Conservation (phyloP, 2,113 vertebrate genomes). For the Hippolais icterina region DNA sequence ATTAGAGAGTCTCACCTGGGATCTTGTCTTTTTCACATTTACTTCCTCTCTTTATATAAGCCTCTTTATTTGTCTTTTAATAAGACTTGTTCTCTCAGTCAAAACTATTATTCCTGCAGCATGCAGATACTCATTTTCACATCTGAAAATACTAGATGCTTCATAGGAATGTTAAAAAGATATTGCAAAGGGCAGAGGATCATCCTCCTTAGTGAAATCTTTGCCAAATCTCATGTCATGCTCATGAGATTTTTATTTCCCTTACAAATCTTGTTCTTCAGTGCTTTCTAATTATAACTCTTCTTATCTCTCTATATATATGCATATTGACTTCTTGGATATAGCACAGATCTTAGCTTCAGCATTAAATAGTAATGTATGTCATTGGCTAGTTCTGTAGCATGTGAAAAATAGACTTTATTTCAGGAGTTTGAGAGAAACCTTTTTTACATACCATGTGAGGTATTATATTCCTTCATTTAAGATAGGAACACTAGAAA, state of each 20-base stretch:
- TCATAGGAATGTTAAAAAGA: not conserved
- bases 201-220: not conserved
- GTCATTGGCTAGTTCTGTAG: not conserved
- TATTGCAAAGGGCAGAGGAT: not conserved
- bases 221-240: not conserved
- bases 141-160: not conserved
- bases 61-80: not conserved
- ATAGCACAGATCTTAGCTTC: not conserved
- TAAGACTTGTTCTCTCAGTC: not conserved
- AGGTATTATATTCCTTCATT: not conserved
- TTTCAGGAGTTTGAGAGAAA: not conserved
- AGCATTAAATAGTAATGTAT: not conserved
- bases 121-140: not conserved
- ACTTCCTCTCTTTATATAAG: not conserved
- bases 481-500: not conserved
- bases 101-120: not conserved
- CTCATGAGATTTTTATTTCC: not conserved
- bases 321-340: not conserved
- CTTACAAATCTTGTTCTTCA: not conserved
- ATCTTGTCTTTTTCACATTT: not conserved
- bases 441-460: not conserved
- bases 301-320: not conserved
- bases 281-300: not conserved
- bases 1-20: not conserved
- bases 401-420: not conserved